These are phyloP conservation scores for Hetaerina americana DNA, from an alignment of 1,140 invertebrate species.

Conservation along the genomic window DNA sequence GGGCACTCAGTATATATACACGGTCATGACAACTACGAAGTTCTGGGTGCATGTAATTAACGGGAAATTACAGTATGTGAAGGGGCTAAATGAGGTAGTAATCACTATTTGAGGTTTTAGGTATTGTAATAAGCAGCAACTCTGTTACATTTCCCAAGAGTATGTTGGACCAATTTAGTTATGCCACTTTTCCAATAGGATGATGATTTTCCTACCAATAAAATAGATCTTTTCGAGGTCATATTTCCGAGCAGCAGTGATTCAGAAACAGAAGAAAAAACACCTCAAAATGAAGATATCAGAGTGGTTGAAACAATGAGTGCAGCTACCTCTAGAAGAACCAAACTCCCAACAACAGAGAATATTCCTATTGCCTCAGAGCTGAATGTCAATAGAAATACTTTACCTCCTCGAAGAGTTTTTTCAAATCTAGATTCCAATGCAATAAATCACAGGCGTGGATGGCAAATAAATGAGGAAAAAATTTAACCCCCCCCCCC, in stretches of 20 bases:
- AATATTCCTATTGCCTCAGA: background rate
- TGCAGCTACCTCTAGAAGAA: background rate
- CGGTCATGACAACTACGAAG: no score
- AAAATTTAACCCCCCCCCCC: background rate
- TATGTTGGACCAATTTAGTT: slow-evolving; percentile 11
- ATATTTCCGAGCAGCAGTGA: slow-evolving; percentile 51
- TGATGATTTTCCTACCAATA: slow-evolving; percentile 32
- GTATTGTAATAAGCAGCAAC: no score
- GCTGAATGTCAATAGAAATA: background rate
- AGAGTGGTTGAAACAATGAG: background rate
- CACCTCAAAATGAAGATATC: background rate
- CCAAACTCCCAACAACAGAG: background rate
- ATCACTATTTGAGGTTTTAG: no score
- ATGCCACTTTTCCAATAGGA: slow-evolving; percentile 25
- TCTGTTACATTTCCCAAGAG: background rate
- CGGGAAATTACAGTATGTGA: no score
- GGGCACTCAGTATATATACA: no score
- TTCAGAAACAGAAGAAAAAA: background rate
- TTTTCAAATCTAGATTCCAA: background rate
- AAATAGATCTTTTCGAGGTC: slow-evolving; percentile 48
- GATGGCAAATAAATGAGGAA: background rate
- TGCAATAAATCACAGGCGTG: background rate
- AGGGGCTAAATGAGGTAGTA: no score
- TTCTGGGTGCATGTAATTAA: no score
- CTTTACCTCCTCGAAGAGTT: background rate